phyloP scores from a whole-genome alignment of 2,888 invertebrate species.

The Alitta virens region DNA sequence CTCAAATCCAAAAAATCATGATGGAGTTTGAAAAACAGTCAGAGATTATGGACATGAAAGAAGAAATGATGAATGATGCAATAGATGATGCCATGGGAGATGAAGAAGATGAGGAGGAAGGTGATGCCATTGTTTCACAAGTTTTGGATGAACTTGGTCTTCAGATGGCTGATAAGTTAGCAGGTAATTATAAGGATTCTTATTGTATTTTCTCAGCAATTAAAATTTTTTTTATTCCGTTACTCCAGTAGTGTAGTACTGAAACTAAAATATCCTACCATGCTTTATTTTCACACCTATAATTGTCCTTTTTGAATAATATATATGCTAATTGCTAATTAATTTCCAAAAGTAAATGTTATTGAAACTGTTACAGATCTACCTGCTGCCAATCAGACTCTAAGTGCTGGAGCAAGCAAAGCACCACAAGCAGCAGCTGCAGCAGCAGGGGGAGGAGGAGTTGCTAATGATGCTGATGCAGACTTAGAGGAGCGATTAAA shows the following conservation, averaged over 20 bases:
- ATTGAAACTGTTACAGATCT: conserved; percentile 75
- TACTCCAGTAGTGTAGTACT: too few species aligned
- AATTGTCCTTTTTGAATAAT: background rate
- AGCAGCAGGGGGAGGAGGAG: conserved; percentile 60
- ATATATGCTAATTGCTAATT: background rate
- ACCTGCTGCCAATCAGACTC: conserved; percentile 61
- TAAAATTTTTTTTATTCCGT: too few species aligned
- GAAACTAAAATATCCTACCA: background rate
- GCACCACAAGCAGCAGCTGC: conserved; percentile 34
- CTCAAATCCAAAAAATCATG: conserved; percentile 96
- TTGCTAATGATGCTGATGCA: conserved; percentile 72
- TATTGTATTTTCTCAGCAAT: too few species aligned
- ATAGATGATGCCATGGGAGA: conserved; percentile 99
- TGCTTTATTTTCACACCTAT: background rate
- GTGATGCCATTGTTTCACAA: conserved; percentile 91
- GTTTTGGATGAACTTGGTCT: conserved; percentile 96
- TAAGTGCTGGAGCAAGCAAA: conserved; percentile 25
- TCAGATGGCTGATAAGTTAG: conserved; percentile 88
- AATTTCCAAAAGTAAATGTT: background rate
- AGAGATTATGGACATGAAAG: conserved; percentile 99
- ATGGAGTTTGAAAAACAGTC: conserved; percentile 97
- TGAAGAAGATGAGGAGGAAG: conserved; percentile 96
- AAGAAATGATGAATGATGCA: conserved; percentile 99
- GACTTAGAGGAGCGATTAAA: conserved; percentile 95
- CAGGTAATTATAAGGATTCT: conserved; percentile 50